These are phyloP conservation scores for Halocaridina rubra DNA, from an alignment of 2,888 invertebrate species.

Conservation along the genomic window DNA sequence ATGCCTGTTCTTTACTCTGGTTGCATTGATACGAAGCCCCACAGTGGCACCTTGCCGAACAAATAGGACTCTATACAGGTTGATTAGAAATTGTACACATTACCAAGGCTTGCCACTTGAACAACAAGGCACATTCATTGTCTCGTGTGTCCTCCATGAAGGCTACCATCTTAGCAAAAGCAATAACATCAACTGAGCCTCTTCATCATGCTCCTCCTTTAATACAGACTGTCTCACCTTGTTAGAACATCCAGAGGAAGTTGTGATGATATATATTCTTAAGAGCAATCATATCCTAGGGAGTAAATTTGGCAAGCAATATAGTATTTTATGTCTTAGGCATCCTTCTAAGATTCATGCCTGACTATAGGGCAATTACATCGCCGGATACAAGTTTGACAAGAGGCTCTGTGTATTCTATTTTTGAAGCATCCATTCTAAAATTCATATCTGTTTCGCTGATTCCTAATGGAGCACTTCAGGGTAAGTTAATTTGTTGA, in stretches of 20 bases:
- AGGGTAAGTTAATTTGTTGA: conserved; percentile 5
- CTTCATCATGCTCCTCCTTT: conserved; percentile 9
- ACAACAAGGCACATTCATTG: background rate
- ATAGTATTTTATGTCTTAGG: no score
- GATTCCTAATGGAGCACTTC: conserved; percentile 20
- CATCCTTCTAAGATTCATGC: no score
- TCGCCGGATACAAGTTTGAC: no score
- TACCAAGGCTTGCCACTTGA: no score
- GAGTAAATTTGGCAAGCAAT: no score
- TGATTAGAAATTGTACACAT: background rate
- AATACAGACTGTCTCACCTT: background rate
- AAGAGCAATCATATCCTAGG: conserved; percentile 12
- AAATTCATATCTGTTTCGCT: conserved; percentile 16
- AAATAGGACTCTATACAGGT: conserved; percentile 13
- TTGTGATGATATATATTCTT: background rate
- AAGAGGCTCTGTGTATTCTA: conserved; percentile 13
- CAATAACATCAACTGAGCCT: conserved; percentile 15
- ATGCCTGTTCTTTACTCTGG: conserved; percentile 20
- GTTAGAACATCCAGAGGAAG: background rate
- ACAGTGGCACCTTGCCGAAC: conserved; percentile 11
- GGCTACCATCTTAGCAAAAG: conserved; percentile 20
- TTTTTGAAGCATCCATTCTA: conserved; percentile 12
- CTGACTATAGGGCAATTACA: no score
- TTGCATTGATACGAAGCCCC: background rate
- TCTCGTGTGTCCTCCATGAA: conserved; percentile 6